Evolutionary conservation across 2,888 invertebrate species (phyloP), one percentile per base, ranked within the genome.

Genomic region (Melikaiella ostensackeni): DNA sequence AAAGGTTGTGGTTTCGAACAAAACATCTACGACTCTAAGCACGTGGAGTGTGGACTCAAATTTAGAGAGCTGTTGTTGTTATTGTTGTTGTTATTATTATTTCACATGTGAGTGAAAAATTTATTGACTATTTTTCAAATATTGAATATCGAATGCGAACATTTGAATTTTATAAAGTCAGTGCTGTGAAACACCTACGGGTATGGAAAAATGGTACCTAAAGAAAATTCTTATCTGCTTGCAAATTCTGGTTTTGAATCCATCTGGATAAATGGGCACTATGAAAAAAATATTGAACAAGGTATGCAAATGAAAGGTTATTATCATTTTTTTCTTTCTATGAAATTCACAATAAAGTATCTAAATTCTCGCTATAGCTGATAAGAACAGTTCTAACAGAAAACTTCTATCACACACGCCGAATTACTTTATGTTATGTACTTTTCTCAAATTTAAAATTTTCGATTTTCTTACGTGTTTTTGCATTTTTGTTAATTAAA

Each of bases 191-290:
- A 50, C 42, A 70, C 30, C 38, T 21, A 24, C 30, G 64, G 70
- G 74, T 80, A 76, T 75, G 76, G 80, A 74, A 82, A 77, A 77
- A 86, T 87, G 86, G 81, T 78, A 64, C 75, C 82, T 0, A 78
- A 80, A 33, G 88, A 88, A 77, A 85, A 75, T 33, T 79, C 86
- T 70, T 84, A 82, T 80, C 82, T 88, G 0, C 77, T 85, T 11
- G 79, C 64, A 8, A 82, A 78, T 57, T 63, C 79, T n/a, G 30
- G 59, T 19, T 70, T 75, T 30, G 77, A 82, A 57, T 66, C 79
- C 1, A 77, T 85, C 16, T 64, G 64, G 16, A 82, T 82, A 75
- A 79, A 79, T 30, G 74, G 73, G 4, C 38, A 73, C 8, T 79
- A 78, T n/a, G 21, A 64, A 16, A 80, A 79, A 61, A 24, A 57